Percentiles rank a stretch among this genome's conserved stretches.
phyloP scores from a whole-genome alignment of 1,140 invertebrate species.

The Leptestheria dahalacensis region DNA sequence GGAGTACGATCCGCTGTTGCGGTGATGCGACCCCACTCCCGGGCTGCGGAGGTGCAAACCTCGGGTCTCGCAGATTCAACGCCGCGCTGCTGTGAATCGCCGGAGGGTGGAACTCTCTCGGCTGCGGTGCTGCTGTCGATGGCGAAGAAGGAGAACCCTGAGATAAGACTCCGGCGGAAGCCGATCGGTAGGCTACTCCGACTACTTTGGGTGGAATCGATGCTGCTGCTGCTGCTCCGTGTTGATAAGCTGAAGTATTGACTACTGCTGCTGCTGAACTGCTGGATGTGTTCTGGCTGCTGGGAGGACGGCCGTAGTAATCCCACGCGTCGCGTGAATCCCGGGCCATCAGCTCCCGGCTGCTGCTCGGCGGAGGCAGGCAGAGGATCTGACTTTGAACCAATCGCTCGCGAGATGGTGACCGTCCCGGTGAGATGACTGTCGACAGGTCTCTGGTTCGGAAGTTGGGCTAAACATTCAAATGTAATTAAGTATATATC shows the following conservation, averaged over 20 bases:
- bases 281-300: slow-evolving; percentile 13
- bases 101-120: not conserved
- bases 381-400: slow-evolving; percentile 16
- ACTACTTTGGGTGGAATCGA: slow-evolving; percentile 8
- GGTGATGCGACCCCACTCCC: not conserved
- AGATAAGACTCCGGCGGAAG: slow-evolving; percentile 6
- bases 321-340: slow-evolving; percentile 19
- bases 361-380: slow-evolving; percentile 12
- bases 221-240: slow-evolving; percentile 14
- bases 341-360: slow-evolving; percentile 16
- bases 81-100: not conserved
- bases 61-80: not conserved
- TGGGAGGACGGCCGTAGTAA: slow-evolving; percentile 14
- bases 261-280: slow-evolving; percentile 16
- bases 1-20: not conserved
- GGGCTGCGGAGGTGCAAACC: not conserved
- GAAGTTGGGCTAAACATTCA: slow-evolving; percentile 5
- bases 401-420: slow-evolving; percentile 16
- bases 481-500: not conserved
- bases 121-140: not conserved
- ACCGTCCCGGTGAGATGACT: slow-evolving; percentile 2
- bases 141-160: not conserved
- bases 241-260: slow-evolving; percentile 9
- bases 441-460: not conserved
- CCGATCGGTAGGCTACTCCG: slow-evolving; percentile 9